Conservation (phyloP, 2,797 vertebrate species). For the Botia kubotai region DNA sequence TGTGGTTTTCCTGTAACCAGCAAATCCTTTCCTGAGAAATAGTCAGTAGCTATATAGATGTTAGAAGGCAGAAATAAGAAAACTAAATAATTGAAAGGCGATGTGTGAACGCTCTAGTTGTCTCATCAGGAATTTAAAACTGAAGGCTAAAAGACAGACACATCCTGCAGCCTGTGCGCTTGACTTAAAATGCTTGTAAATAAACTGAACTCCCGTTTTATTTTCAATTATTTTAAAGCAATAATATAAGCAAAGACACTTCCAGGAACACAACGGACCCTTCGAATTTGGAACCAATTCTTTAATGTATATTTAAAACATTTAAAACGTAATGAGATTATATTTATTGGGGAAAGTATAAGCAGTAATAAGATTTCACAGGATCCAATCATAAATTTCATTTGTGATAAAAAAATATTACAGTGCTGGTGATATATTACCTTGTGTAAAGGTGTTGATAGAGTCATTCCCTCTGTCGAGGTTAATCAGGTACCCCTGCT, state of each 20-base stretch:
- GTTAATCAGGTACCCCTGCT: constrained; percentile 88
- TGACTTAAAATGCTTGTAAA: constrained; percentile 44
- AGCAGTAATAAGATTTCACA: background rate
- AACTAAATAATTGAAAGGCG: constrained; percentile 63
- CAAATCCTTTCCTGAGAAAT: background rate
- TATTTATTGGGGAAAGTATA: background rate
- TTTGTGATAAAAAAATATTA: background rate
- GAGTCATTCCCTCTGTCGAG: constrained; percentile 88
- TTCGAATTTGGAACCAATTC: background rate
- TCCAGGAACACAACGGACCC: background rate
- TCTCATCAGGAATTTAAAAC: constrained; percentile 44
- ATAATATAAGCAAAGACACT: constrained; percentile 8
- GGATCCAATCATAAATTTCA: background rate
- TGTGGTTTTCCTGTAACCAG: constrained; percentile 7
- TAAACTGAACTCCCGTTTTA: background rate
- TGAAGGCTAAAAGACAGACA: constrained; percentile 47
- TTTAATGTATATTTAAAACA: background rate
- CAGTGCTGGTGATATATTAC: constrained; percentile 72
- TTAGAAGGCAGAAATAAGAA: constrained; percentile 54
- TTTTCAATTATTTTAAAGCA: constrained; percentile 1
- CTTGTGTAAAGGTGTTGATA: constrained; percentile 89
- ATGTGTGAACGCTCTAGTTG: constrained; percentile 57
- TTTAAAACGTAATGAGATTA: background rate
- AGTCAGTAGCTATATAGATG: constrained; percentile 10
- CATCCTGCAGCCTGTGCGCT: constrained; percentile 24